Evolutionary conservation across 2,797 vertebrate species (phyloP).

Genomic region (Carapus acus): DNA sequence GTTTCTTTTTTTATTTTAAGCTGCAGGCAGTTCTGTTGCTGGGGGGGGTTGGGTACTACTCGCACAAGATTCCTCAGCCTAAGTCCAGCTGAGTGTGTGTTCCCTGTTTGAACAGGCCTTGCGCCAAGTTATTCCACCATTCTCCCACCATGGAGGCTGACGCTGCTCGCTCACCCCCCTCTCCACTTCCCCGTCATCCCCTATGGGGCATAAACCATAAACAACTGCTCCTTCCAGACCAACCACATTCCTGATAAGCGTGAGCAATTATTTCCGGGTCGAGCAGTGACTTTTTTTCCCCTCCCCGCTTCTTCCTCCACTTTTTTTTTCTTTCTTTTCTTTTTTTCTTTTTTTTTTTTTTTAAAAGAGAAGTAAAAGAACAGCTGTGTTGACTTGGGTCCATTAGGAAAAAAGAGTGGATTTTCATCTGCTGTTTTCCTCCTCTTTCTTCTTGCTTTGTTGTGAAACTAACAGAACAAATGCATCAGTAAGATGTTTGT

Average conservation of each 20-base stretch:
- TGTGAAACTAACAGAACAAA: slow-evolving; percentile 23
- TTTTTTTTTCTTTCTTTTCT: not conserved
- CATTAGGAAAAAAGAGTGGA: slow-evolving; percentile 15
- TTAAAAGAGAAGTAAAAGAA: slow-evolving; percentile 58
- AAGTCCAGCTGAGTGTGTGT: slow-evolving; percentile 51
- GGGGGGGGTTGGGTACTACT: slow-evolving; percentile 35
- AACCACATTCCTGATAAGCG: slow-evolving; percentile 68
- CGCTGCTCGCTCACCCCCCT: too few species aligned
- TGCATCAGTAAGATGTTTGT: not conserved
- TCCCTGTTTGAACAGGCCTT: slow-evolving; percentile 54
- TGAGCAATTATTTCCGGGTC: slow-evolving; percentile 77
- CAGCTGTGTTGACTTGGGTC: slow-evolving; percentile 61
- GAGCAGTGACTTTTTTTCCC: slow-evolving; percentile 40
- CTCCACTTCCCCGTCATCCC: slow-evolving; percentile 35
- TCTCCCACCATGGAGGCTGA: slow-evolving; percentile 22
- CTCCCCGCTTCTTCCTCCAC: slow-evolving; percentile 17
- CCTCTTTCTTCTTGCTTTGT: slow-evolving; percentile 17
- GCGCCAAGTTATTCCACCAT: slow-evolving; percentile 58
- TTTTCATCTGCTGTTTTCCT: slow-evolving; percentile 31
- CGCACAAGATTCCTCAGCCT: slow-evolving; percentile 53
- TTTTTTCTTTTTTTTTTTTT: too few species aligned
- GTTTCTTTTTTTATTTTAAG: slow-evolving; percentile 16
- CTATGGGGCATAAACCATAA: slow-evolving; percentile 67
- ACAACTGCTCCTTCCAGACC: slow-evolving; percentile 59
- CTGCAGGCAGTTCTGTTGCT: slow-evolving; percentile 9